Evolutionary conservation across 2,888 invertebrate genomes (phyloP).

Genomic region (Nipponacmea schrenckii): DNA sequence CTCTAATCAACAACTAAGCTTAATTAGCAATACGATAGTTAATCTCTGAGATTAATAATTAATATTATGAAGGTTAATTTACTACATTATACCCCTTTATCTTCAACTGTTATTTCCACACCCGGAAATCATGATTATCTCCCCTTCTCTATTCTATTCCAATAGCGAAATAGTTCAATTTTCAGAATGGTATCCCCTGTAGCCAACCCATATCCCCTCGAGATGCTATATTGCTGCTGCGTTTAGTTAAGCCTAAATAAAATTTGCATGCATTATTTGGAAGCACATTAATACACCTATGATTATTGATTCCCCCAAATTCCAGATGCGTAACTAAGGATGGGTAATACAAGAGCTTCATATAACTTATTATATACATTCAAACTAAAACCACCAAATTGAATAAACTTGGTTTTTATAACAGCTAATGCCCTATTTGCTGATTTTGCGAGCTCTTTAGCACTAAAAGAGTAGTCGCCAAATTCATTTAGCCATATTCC

Average conservation of each 20-base stretch:
- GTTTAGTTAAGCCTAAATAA: no score
- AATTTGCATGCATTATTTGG: no score
- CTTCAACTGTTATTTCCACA: no score
- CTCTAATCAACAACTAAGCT: no score
- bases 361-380: constrained; percentile 3
- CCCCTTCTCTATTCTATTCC: neutral
- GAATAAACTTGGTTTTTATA: no score
- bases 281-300: neutral
- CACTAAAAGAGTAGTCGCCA: neutral
- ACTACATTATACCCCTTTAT: no score
- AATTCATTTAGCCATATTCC: no score
- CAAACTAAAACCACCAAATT: neutral
- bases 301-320: neutral
- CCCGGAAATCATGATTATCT: no score
- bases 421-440: neutral
- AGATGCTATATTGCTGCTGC: no score
- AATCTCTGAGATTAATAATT: no score
- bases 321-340: neutral
- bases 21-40: no score
- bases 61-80: no score
- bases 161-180: neutral
- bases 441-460: neutral
- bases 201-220: neutral
- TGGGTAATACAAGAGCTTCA: neutral
- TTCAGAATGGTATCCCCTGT: neutral